Percentiles rank a stretch among this genome's conserved stretches.
Evolutionary conservation across 2,888 invertebrate species (phyloP).

Genomic region (Cephus runcator): DNA sequence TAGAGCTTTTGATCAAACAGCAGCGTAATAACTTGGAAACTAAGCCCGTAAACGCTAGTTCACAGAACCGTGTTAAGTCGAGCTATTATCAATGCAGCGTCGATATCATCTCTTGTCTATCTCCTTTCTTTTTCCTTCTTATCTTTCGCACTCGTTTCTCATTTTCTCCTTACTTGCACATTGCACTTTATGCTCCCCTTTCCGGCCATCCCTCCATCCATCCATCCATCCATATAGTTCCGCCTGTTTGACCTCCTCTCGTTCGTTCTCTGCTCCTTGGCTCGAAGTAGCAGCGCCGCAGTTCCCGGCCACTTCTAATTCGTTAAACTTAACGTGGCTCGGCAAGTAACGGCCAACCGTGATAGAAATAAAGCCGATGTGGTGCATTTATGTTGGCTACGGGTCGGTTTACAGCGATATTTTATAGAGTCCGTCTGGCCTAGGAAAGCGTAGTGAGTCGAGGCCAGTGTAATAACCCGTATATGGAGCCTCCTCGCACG

Average conservation of each 20-base stretch:
- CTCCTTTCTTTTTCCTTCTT: neutral
- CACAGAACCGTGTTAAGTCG: neutral
- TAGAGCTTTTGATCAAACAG: slow-evolving; percentile 48
- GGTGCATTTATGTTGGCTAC: neutral
- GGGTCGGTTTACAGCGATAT: neutral
- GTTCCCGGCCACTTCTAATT: neutral
- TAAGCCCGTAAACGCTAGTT: slow-evolving; percentile 39
- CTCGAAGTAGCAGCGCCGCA: neutral
- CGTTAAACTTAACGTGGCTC: neutral
- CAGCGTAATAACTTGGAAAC: slow-evolving; percentile 49
- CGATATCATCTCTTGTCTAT: neutral
- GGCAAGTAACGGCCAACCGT: neutral
- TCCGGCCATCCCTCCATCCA: neutral
- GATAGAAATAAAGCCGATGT: slow-evolving; percentile 1
- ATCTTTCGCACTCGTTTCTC: slow-evolving; percentile 3
- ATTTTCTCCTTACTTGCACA: neutral
- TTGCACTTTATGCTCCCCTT: neutral
- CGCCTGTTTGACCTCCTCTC: neutral
- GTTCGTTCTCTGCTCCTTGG: slow-evolving; percentile 4
- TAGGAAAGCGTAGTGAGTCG: neutral
- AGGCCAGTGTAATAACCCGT: neutral
- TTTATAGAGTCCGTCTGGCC: slow-evolving; percentile 1
- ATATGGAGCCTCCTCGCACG: neutral
- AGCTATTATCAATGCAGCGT: neutral
- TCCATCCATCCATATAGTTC: neutral